These are phyloP conservation scores for Leptopilina drosophilae DNA, from an alignment of 2,888 invertebrate species.

Conservation along the genomic window DNA sequence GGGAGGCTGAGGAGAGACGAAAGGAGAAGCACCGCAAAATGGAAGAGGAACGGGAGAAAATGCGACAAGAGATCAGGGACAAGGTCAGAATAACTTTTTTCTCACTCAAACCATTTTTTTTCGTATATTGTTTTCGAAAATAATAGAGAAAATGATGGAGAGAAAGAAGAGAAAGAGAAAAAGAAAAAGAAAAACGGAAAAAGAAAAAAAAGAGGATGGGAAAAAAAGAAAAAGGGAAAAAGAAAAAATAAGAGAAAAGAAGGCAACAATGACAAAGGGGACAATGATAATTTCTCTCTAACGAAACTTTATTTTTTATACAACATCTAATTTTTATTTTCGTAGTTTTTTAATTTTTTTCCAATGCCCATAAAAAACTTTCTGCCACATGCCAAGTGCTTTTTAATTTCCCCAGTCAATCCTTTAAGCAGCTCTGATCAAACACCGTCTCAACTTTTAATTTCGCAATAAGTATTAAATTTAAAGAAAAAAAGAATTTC, in stretches of 20 bases:
- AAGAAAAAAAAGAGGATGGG: no score
- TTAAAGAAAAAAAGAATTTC: no score
- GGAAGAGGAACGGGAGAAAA: slow-evolving; percentile 99
- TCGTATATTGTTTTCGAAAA: slow-evolving; percentile 48
- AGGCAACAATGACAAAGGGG: slow-evolving; percentile 17
- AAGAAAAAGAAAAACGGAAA: no score
- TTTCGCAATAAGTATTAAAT: not conserved
- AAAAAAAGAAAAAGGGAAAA: not conserved
- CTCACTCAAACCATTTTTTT: slow-evolving; percentile 20
- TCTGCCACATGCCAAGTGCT: slow-evolving; percentile 14
- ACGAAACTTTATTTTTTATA: slow-evolving; percentile 36
- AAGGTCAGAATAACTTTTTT: slow-evolving; percentile 84
- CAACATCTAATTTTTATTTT: slow-evolving; percentile 33
- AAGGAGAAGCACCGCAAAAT: slow-evolving; percentile 99
- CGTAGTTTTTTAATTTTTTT: slow-evolving; percentile 14
- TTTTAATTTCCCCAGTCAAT: slow-evolving; percentile 15
- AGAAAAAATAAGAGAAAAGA: not conserved
- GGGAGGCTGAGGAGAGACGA: slow-evolving; percentile 97
- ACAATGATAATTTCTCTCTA: not conserved
- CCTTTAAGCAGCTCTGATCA: not conserved
- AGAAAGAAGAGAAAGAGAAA: not conserved
- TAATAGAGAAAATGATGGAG: slow-evolving; percentile 44
- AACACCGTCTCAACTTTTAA: not conserved
- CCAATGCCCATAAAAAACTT: slow-evolving; percentile 17
- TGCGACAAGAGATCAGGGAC: slow-evolving; percentile 99